phyloP scores from a whole-genome alignment of 92 coral and sea anemone genomes.

The Phenganax subtilis region DNA sequence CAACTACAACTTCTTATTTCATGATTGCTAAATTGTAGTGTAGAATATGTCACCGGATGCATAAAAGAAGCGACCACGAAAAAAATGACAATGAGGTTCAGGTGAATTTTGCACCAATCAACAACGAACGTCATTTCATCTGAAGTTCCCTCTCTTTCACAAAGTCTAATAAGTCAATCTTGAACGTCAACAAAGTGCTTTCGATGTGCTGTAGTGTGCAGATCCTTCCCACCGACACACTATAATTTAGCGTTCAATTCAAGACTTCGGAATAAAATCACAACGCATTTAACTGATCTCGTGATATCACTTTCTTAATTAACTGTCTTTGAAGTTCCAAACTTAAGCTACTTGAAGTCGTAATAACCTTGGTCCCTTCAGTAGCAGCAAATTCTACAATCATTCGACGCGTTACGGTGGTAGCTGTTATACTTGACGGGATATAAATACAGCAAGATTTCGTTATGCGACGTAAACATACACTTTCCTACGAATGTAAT shows the following conservation, averaged over 20 bases:
- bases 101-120: too few species aligned
- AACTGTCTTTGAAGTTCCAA: neutral
- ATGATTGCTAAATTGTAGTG: too few species aligned
- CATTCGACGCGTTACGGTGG: neutral
- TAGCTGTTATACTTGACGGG: neutral
- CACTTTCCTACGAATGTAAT: conserved; percentile 53
- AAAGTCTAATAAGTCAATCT: neutral
- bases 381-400: neutral
- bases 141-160: neutral
- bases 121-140: neutral
- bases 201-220: neutral
- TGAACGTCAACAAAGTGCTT: neutral
- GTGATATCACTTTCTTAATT: neutral
- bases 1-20: too few species aligned
- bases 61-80: too few species aligned
- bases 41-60: too few species aligned
- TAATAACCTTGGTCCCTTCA: neutral
- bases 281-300: neutral
- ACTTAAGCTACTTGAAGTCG: neutral
- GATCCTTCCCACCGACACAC: neutral
- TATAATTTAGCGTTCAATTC: neutral
- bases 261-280: neutral
- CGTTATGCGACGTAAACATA: conserved; percentile 66
- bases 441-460: neutral
- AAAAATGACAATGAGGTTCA: too few species aligned